Evolutionary conservation across 2,797 vertebrate genomes (phyloP).

Genomic region (Lacerta agilis): DNA sequence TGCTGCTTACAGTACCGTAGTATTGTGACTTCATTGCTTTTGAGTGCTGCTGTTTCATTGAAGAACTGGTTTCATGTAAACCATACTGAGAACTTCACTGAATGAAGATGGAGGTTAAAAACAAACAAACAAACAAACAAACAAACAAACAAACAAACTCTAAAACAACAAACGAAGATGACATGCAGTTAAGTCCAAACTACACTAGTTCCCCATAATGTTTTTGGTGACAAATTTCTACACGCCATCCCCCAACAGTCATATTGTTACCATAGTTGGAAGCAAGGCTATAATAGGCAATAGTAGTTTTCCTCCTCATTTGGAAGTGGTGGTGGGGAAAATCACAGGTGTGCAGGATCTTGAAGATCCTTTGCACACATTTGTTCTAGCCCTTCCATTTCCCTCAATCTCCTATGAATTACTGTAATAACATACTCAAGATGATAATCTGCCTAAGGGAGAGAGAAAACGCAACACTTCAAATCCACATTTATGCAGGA

Average conservation of each 20-base stretch:
- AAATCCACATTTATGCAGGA: slow-evolving; percentile 42
- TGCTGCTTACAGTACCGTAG: neutral
- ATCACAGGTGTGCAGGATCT: neutral
- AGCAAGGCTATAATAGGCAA: neutral
- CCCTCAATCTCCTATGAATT: slow-evolving; percentile 41
- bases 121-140: neutral
- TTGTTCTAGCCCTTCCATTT: slow-evolving; percentile 4
- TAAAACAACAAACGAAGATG: neutral
- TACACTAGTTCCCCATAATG: neutral
- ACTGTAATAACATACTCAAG: slow-evolving; percentile 12
- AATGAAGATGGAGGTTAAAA: neutral
- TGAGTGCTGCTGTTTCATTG: too few relatives aligned
- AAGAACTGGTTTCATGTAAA: neutral
- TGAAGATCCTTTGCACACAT: neutral
- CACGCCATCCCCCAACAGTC: neutral
- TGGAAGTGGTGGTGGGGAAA: too few relatives aligned
- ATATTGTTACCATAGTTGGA: neutral
- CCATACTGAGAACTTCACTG: too few relatives aligned
- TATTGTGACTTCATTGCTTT: too few relatives aligned
- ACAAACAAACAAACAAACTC: neutral
- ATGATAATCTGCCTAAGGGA: slow-evolving; percentile 1
- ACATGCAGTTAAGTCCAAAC: neutral
- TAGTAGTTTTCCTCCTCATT: neutral
- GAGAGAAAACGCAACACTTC: slow-evolving; percentile 23
- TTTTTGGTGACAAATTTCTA: neutral